Evolutionary conservation across 2,113 vertebrate species (phyloP).

Genomic region (Otus sunia): DNA sequence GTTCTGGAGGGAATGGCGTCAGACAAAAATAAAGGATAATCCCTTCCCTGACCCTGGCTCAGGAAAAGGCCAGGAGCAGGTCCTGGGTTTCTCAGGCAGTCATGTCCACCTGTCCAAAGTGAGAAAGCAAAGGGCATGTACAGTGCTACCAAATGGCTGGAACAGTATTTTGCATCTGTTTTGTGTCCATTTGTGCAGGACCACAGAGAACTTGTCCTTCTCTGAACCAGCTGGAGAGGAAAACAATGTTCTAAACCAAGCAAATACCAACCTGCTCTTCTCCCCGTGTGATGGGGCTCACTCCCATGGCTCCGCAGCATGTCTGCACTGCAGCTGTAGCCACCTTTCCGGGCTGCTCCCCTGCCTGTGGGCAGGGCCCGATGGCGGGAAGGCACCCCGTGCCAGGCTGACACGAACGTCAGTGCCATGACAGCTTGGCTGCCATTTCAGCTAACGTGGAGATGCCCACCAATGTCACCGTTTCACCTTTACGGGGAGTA

Average conservation of each 20-base stretch:
- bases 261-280: not conserved
- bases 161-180: not conserved
- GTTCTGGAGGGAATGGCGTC: not conserved
- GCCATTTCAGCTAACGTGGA: not conserved
- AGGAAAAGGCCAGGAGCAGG: not conserved
- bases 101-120: not conserved
- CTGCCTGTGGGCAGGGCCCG: not conserved
- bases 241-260: not conserved
- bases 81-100: not conserved
- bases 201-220: not conserved
- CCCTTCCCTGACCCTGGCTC: not conserved
- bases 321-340: not conserved
- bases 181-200: not conserved
- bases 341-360: not conserved
- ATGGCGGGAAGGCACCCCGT: not conserved
- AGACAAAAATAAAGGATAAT: not conserved
- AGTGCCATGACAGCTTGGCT: not conserved
- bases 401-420: not conserved
- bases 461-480: not conserved
- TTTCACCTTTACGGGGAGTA: not conserved
- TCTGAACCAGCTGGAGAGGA: not conserved
- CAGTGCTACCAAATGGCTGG: not conserved
- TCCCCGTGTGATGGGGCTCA: accelerated
- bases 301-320: not conserved
- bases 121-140: not conserved